Conservation (phyloP, 2,113 vertebrate species). For the Pseudorhombus dupliciocellatus region DNA sequence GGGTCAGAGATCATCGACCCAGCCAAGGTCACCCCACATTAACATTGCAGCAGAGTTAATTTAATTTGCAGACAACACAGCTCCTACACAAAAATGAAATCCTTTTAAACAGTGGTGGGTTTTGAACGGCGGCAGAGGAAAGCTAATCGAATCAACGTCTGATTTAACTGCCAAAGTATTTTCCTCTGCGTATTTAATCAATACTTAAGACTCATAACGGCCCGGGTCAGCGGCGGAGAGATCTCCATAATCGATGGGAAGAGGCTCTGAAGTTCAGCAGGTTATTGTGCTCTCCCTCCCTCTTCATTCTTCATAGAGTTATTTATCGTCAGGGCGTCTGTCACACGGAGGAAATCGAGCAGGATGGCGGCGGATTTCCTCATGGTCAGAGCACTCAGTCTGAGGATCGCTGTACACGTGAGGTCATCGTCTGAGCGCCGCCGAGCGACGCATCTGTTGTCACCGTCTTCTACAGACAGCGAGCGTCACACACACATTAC, state of each 20-base stretch:
- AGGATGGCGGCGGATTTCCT: neutral
- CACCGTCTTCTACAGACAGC: neutral
- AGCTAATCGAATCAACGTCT: conserved; percentile 71
- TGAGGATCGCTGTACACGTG: neutral
- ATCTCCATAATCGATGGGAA: conserved; percentile 77
- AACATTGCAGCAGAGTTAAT: conserved; percentile 86
- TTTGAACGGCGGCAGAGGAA: conserved; percentile 20
- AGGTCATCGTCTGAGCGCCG: neutral
- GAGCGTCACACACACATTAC: too few species aligned
- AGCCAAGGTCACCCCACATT: conserved; percentile 83
- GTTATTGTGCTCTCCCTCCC: conserved; percentile 56
- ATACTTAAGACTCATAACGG: conserved; percentile 75
- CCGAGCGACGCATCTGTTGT: too few species aligned
- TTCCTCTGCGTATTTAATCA: conserved; percentile 77
- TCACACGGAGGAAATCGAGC: conserved; percentile 35
- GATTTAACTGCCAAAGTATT: conserved; percentile 77
- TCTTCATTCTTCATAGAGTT: conserved; percentile 62
- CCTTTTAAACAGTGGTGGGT: conserved; percentile 55
- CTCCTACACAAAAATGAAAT: conserved; percentile 59
- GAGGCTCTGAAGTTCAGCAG: conserved; percentile 75
- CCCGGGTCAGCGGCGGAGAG: conserved; percentile 53
- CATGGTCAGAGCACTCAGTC: neutral
- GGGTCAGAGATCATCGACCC: conserved; percentile 81
- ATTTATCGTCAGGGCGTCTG: conserved; percentile 65
- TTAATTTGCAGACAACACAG: conserved; percentile 79